Percentiles rank a stretch among this genome's conserved stretches.
Conservation (phyloP, 2,888 invertebrate species). For the Pterobdella sp. region DNA sequence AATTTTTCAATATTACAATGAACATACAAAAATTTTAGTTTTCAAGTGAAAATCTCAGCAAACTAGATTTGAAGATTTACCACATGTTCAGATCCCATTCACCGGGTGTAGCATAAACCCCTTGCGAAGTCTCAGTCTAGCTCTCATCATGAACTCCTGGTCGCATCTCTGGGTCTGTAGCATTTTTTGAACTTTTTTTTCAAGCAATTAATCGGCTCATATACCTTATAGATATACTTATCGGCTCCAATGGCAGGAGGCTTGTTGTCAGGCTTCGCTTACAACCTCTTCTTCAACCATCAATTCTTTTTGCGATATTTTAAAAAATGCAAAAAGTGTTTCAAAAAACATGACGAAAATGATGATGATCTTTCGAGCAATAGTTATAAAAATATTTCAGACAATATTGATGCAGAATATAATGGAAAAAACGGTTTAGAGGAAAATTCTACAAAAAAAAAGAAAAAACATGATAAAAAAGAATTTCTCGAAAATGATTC, state of each 20-base stretch:
- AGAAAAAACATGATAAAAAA: not conserved
- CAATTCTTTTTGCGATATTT: not conserved
- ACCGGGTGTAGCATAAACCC: not conserved
- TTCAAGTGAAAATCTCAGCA: too few relatives aligned
- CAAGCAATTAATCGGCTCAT: not conserved
- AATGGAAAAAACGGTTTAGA: too few relatives aligned
- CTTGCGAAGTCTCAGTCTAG: not conserved
- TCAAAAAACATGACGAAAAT: not conserved
- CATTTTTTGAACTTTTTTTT: not conserved
- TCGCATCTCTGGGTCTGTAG: slow-evolving; percentile 11
- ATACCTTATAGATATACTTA: not conserved
- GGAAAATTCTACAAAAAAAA: not conserved
- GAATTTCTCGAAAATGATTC: not conserved
- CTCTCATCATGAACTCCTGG: slow-evolving; percentile 4
- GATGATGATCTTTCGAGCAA: slow-evolving; percentile 2
- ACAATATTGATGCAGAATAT: not conserved
- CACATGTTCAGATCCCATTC: not conserved
- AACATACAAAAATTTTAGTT: not conserved
- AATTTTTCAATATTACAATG: not conserved
- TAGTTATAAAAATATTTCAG: not conserved
- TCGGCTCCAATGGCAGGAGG: slow-evolving; percentile 6
- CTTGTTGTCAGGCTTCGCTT: slow-evolving; percentile 1
- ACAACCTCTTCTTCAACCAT: slow-evolving; percentile 12
- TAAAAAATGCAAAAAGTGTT: not conserved
- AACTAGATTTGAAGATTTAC: too few relatives aligned